Evolutionary conservation across 2,113 vertebrate species (phyloP).

Genomic region (Terrapene triunguis): DNA sequence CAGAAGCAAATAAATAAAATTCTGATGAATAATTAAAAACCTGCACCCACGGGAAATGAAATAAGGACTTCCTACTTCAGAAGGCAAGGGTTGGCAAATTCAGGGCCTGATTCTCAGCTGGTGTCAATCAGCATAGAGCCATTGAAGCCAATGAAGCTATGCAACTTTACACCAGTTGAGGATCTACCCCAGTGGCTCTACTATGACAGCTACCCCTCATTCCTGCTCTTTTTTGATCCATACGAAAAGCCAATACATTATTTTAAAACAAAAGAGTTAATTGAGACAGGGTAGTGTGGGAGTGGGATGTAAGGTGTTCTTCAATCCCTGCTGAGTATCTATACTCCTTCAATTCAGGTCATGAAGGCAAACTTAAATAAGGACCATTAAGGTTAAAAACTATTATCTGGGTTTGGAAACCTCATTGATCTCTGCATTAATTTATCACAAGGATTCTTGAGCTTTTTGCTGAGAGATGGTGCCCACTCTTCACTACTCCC

Average conservation of each 20-base stretch:
- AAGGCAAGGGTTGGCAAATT: neutral
- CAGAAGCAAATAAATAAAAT: too few relatives aligned
- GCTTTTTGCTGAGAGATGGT: neutral
- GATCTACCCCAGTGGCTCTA: neutral
- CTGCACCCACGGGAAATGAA: too few relatives aligned
- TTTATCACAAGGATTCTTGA: neutral
- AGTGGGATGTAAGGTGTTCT: neutral
- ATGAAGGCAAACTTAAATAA: neutral
- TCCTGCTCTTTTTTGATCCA: fast-evolving
- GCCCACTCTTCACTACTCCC: neutral
- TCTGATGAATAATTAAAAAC: too few relatives aligned
- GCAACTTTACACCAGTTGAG: neutral
- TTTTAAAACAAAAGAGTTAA: neutral
- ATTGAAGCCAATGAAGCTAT: neutral
- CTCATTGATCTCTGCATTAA: neutral
- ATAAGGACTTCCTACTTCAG: too few relatives aligned
- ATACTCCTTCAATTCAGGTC: neutral
- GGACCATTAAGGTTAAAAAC: neutral
- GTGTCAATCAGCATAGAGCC: too few relatives aligned
- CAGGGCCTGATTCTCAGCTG: neutral
- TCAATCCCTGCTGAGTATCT: neutral
- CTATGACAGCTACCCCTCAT: fast-evolving
- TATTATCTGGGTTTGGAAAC: constrained; percentile 13
- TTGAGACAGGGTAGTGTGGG: neutral
- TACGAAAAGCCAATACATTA: neutral